Evolutionary conservation across 2,888 invertebrate genomes (phyloP), one percentile per base, ranked within the genome.

Genomic region (Heteromurus nitidus): DNA sequence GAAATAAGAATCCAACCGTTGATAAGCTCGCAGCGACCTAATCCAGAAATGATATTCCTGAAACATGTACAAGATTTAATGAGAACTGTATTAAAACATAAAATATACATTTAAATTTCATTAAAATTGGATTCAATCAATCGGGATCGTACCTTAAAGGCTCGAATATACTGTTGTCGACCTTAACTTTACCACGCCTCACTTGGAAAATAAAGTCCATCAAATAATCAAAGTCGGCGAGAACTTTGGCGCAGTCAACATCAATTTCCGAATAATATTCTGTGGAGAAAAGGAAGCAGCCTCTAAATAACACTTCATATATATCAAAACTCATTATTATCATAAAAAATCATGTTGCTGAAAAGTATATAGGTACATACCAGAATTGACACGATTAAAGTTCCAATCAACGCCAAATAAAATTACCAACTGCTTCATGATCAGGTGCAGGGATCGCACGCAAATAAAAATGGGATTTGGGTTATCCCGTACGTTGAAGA

Each of bases 1-100:
- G 86, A 86, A 20, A 86, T 85, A 1, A 87, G 74, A 18, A 86
- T 80, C 85, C 85, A 86, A 5, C 85, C 83, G 69, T 87, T 86
- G 0, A 87, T 77, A 5, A 85, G 55, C 30, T 86, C 87, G 74
- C 86, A 87, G 16, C 86, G 68, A 53, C 86, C 87, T 13, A 87
- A 47, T 3, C 86, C 86, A n/a, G 84, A 80, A 3, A 86, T 77
- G 5, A 86, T 79, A 64, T 81, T 81, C 22, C 87, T 87, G 30
- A 44, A 69, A 7, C 26, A 67, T 22, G 31, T 22, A 7, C 11
- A 58, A 31, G 18, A 50, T 42, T 42, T 53, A 58, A 28, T 50
- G 28, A 18, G n/a, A 53, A 53, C 53, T 2, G 20, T 60, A 36
- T 70, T 7, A 31, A 58, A 36, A 36, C 22, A 18, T 5, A 26